A percentile compares a stretch with the other conserved stretches of the same genome.
These are phyloP conservation scores for Odocoileus virginianus DNA, from an alignment of 2,113 vertebrate genomes.

Conservation along the genomic window DNA sequence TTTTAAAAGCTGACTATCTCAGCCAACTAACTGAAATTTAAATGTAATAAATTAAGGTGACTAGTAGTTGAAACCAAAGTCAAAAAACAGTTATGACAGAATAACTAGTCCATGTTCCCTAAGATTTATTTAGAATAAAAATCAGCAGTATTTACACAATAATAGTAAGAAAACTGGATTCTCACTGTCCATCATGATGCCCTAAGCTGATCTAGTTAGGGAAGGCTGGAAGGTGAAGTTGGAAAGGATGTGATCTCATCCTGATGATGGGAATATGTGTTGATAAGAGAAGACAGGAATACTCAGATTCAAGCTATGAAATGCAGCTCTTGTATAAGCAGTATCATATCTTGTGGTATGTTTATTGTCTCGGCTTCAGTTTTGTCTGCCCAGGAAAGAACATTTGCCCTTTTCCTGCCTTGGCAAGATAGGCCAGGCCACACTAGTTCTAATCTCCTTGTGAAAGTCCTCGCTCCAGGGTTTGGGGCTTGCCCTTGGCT, in stretches of 20 bases:
- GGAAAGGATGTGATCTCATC: conserved; percentile 34
- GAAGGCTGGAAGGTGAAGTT: not conserved
- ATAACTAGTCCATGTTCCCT: conserved; percentile 79
- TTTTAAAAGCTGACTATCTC: conserved; percentile 31
- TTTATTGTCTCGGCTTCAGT: not conserved
- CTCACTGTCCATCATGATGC: not conserved
- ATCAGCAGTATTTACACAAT: conserved; percentile 33
- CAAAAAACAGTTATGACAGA: conserved; percentile 71
- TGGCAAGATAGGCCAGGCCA: not conserved
- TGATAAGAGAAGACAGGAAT: not conserved
- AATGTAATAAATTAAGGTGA: not conserved
- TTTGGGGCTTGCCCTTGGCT: not conserved
- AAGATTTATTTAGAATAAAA: conserved; percentile 72
- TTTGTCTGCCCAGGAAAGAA: not conserved
- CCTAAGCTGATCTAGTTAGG: not conserved
- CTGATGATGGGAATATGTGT: not conserved
- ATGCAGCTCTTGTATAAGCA: not conserved
- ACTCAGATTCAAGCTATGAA: not conserved
- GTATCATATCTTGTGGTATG: not conserved
- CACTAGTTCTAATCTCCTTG: not conserved
- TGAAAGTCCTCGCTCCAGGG: not conserved
- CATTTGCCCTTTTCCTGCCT: not conserved
- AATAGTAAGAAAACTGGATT: conserved; percentile 41
- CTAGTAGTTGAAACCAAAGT: conserved; percentile 47
- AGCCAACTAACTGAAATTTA: conserved; percentile 53